Evolutionary conservation across 2,797 vertebrate genomes (phyloP).

Genomic region (Sebastiscus tertius): DNA sequence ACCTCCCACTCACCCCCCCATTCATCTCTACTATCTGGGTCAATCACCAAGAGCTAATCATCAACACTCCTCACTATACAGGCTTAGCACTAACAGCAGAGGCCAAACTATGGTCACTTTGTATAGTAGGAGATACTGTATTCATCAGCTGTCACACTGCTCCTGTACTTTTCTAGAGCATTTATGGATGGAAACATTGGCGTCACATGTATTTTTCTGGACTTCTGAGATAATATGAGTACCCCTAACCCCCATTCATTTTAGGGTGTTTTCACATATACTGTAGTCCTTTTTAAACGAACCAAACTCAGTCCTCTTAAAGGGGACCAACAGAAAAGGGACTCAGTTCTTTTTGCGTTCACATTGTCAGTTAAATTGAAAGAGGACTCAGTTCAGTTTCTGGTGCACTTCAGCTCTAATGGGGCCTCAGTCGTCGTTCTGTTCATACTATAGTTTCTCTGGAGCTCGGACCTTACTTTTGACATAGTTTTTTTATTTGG

Average conservation of each 20-base stretch:
- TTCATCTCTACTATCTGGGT: constrained; percentile 50
- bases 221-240: not conserved
- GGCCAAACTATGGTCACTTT: not conserved
- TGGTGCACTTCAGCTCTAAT: too few relatives aligned
- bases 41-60: constrained; percentile 41
- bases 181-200: not conserved
- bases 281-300: not conserved
- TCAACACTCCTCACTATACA: constrained; percentile 15
- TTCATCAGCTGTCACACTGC: not conserved
- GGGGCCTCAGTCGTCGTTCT: too few relatives aligned
- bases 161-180: not conserved
- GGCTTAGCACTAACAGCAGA: not conserved
- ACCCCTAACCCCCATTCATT: fast-evolving
- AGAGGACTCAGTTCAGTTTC: too few relatives aligned
- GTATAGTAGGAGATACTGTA: not conserved
- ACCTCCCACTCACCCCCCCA: constrained; percentile 4
- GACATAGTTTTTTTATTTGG: too few relatives aligned
- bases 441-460: too few relatives aligned
- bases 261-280: not conserved
- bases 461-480: too few relatives aligned
- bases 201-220: not conserved
- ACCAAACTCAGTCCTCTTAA: too few relatives aligned
- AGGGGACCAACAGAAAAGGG: too few relatives aligned
- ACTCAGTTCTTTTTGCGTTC: too few relatives aligned
- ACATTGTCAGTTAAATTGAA: too few relatives aligned